Base-by-base conservation (phyloP, 2,113 vertebrate species). In the Cryptotis parvus region DNA sequence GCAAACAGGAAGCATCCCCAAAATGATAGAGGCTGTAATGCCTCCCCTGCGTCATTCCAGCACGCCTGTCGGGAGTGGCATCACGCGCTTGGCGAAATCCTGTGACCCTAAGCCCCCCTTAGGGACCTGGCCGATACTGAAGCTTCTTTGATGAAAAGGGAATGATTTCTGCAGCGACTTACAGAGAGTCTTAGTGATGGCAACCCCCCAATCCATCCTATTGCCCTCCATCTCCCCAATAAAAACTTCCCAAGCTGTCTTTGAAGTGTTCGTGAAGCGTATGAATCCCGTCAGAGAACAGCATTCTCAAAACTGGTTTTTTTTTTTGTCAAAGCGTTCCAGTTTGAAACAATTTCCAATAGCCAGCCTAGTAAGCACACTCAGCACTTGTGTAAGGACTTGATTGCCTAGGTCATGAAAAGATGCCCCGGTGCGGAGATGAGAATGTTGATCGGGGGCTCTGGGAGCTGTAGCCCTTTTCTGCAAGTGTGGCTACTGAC, bases 201-300 rank as follows among this genome's bases (percentile, higher is more conserved):
- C 72, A 68, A 76, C 63, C 45, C 45, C 45, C 9, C 45, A 6
- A n/a, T n/a, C 45, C 63, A 58, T 9, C 61, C 9, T 9, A 26
- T 4, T n/a, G n/a, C 29, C 61, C 27, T 3, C 61, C 61, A 29
- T 8, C 27, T 20, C 58, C 58, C 27, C 61, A 24, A 41, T 0
- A 0, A 45, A 15, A 77, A 41, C 31, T 78, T 90, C 73, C 61
- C 16, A 3, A 29, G 43, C 61, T 58, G 31, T 80, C 85, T 91
- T 27, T 12, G 76, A 26, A 43, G 66, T 26, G 43, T 72, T 92
- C 84, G 9, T 79, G 37, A 78, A 80, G 73, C 11, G 26, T 68
- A 87, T 95, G 93, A 93, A 90, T 73, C 89, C n/a, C 82, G 84
- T 45, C 92, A 74, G 94, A 94, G 80, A 84, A 35, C 73, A 79